These are phyloP conservation scores for Dolichoris vasculosae DNA, from an alignment of 1,140 invertebrate species.

Conservation along the genomic window DNA sequence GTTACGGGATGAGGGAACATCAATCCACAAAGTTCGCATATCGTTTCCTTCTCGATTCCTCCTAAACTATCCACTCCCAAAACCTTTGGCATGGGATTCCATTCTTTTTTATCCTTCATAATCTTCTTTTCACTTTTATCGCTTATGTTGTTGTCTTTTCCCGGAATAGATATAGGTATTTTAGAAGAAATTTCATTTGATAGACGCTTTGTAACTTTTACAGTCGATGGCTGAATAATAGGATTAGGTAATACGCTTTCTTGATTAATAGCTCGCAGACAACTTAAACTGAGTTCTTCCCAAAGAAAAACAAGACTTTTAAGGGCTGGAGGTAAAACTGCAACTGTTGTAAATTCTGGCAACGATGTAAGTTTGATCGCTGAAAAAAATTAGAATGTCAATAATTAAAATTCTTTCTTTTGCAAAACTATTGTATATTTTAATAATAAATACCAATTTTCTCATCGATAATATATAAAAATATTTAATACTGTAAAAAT, in stretches of 20 bases:
- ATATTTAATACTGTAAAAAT: no score
- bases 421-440: no score
- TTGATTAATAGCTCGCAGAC: conserved; percentile 80
- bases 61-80: conserved; percentile 57
- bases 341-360: conserved; percentile 77
- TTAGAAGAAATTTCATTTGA: conserved; percentile 63
- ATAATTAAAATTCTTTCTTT: no score
- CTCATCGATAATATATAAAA: no score
- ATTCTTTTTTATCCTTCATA: conserved; percentile 78
- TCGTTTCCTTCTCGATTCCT: conserved; percentile 75
- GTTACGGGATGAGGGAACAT: conserved; percentile 88
- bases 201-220: conserved; percentile 69
- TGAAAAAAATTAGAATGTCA: neutral
- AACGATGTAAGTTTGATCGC: conserved; percentile 61
- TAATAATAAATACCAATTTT: no score
- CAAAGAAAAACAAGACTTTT: conserved; percentile 89
- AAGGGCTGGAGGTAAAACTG: conserved; percentile 88
- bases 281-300: conserved; percentile 88
- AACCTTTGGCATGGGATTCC: conserved; percentile 61
- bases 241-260: conserved; percentile 74
- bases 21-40: conserved; percentile 92
- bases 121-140: conserved; percentile 75
- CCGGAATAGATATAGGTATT: conserved; percentile 20
- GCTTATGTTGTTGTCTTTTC: conserved; percentile 71
- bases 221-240: conserved; percentile 69